Conservation (phyloP, 2,113 vertebrate species). For the Xiphorhynchus elegans region DNA sequence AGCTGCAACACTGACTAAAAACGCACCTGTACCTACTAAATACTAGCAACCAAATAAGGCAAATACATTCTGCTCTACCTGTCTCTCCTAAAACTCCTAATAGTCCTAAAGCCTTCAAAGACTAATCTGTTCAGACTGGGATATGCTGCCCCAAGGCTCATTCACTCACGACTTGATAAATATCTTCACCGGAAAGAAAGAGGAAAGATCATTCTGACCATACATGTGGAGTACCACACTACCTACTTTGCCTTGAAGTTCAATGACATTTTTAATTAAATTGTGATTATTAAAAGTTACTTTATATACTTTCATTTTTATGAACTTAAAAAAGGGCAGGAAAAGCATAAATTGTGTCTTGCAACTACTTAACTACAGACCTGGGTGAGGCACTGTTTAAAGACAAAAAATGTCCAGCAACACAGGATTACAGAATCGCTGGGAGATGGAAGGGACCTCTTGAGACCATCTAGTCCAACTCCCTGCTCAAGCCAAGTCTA, state of each 20-base stretch:
- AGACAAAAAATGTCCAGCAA: not conserved
- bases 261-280: not conserved
- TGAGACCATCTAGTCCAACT: not conserved
- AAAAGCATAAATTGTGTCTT: not conserved
- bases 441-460: not conserved
- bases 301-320: not conserved
- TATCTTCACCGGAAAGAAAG: not conserved
- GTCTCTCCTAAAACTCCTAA: not conserved
- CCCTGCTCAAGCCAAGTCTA: not conserved
- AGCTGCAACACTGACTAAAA: not conserved
- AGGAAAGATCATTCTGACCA: not conserved
- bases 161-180: not conserved
- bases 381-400: not conserved
- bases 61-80: not conserved
- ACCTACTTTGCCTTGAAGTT: not conserved
- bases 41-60: not conserved
- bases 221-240: not conserved
- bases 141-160: not conserved
- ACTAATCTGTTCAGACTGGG: not conserved
- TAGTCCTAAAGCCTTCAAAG: not conserved
- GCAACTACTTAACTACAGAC: not conserved
- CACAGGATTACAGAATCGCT: not conserved
- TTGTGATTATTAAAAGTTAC: not conserved
- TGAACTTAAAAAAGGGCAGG: not conserved
- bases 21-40: not conserved